phyloP scores from a whole-genome alignment of 2,888 invertebrate genomes.

The Prosopocoilus inquinatus region DNA sequence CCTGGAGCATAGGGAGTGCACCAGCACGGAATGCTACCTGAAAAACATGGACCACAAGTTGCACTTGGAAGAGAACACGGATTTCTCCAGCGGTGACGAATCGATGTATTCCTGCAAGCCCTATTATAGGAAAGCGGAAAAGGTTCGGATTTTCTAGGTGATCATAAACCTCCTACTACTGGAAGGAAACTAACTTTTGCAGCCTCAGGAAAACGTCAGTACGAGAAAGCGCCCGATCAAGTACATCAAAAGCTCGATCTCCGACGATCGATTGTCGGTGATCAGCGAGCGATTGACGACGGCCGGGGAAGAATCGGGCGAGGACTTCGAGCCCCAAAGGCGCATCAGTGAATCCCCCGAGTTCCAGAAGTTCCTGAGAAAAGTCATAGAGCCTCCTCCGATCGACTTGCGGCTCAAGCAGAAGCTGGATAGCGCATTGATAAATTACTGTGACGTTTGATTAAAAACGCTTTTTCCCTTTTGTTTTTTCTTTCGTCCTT shows the following conservation, averaged over 20 bases:
- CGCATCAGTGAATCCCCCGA: slow-evolving; percentile 40
- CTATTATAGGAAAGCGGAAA: no score
- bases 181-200: no score
- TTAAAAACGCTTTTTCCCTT: no score
- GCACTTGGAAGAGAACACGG: background rate
- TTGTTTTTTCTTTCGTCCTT: no score
- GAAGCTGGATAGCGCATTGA: no score
- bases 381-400: background rate
- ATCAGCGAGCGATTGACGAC: slow-evolving; percentile 12
- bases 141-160: no score
- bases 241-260: slow-evolving; percentile 11
- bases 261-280: slow-evolving; percentile 16
- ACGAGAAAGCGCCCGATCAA: background rate
- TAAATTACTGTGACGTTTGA: no score
- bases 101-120: no score
- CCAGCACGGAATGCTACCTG: slow-evolving; percentile 14
- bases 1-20: slow-evolving; percentile 17
- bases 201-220: no score
- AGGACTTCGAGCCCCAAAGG: slow-evolving; percentile 22
- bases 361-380: slow-evolving; percentile 40
- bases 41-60: background rate
- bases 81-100: slow-evolving; percentile 8
- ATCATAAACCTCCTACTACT: no score
- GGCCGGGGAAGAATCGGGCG: slow-evolving; percentile 14
- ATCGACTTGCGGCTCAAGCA: no score